These are phyloP conservation scores for Lanius collurio DNA, from an alignment of 2,113 vertebrate genomes.

Conservation along the genomic window DNA sequence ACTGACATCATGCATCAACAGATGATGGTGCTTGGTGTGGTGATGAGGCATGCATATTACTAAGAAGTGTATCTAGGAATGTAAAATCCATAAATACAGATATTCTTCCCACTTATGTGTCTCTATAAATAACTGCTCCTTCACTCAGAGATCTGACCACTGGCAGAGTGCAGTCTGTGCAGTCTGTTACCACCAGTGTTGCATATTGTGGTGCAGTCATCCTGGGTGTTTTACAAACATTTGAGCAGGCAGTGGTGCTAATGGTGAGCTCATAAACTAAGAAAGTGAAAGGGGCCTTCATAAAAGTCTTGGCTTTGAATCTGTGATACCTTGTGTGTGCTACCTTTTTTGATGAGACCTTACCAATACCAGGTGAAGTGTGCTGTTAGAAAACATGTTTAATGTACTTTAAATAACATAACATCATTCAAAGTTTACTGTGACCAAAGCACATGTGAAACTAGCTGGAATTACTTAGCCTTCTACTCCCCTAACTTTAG, in stretches of 20 bases:
- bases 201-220: not conserved
- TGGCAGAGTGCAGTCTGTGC: not conserved
- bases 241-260: not conserved
- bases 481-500: not conserved
- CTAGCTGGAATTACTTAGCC: not conserved
- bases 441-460: not conserved
- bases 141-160: not conserved
- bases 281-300: not conserved
- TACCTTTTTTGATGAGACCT: not conserved
- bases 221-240: not conserved
- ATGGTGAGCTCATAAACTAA: not conserved
- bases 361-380: not conserved
- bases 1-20: not conserved
- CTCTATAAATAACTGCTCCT: not conserved
- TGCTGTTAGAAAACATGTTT: not conserved
- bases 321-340: not conserved
- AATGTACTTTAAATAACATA: not conserved
- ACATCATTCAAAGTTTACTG: not conserved
- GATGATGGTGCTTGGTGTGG: not conserved
- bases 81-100: not conserved
- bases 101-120: not conserved
- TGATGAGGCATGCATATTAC: not conserved
- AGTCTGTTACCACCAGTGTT: not conserved
- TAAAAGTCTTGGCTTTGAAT: not conserved
- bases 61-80: not conserved